Conservation (phyloP, 2,113 vertebrate species). For the Malurus alboscapulatus region DNA sequence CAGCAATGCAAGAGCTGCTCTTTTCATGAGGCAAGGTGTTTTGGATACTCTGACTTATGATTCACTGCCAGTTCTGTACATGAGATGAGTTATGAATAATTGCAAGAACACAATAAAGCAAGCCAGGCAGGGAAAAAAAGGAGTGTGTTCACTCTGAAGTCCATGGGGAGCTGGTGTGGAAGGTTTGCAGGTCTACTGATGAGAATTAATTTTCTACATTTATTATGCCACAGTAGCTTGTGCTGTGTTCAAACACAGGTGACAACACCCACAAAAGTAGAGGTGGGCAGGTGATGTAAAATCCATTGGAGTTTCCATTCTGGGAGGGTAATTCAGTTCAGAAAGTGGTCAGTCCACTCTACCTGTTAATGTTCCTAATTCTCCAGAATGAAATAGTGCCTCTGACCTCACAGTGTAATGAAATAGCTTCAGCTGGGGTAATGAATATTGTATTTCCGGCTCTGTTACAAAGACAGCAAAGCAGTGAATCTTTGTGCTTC, state of each 20-base stretch:
- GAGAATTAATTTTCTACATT: background rate
- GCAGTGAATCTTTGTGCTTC: background rate
- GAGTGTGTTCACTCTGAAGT: background rate
- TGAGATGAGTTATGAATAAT: background rate
- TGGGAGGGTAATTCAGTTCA: background rate
- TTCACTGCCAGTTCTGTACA: background rate
- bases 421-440: background rate
- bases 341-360: background rate
- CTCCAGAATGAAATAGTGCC: background rate
- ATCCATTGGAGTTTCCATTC: background rate
- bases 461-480: background rate
- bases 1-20: background rate
- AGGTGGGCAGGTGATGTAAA: background rate
- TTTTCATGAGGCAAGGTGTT: background rate
- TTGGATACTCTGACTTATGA: background rate
- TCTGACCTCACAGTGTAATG: background rate
- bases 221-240: background rate
- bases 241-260: background rate
- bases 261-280: background rate
- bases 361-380: background rate
- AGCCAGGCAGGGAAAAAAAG: background rate
- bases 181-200: background rate
- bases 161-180: background rate
- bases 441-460: background rate
- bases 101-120: slow-evolving; percentile 10